phyloP scores from a whole-genome alignment of 2,888 invertebrate genomes.

The Disparrhopalites patrizii region DNA sequence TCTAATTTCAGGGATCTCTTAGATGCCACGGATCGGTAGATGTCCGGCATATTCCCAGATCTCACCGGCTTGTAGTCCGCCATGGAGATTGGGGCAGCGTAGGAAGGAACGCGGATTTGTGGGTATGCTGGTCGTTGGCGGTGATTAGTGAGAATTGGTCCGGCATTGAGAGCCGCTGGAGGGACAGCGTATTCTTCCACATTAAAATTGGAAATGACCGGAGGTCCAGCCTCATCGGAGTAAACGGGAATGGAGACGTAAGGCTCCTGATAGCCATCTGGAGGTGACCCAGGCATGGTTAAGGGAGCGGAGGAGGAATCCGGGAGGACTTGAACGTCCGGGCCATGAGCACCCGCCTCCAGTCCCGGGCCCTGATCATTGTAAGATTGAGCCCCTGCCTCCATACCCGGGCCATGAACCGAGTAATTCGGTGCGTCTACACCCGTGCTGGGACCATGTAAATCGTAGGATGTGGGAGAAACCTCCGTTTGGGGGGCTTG shows the following conservation, averaged over 20 bases:
- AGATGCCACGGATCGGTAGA: background rate
- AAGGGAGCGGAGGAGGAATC: background rate
- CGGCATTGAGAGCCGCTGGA: background rate
- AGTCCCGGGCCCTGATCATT: background rate
- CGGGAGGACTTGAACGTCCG: background rate
- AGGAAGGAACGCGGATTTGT: conserved; percentile 12
- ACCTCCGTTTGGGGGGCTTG: background rate
- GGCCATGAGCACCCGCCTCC: background rate
- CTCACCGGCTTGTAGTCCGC: conserved; percentile 9
- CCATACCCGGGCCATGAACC: background rate
- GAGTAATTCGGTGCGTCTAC: background rate
- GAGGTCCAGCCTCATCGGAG: background rate
- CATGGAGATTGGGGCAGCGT: conserved; percentile 9
- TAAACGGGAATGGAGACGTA: conserved; percentile 3
- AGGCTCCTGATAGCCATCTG: background rate
- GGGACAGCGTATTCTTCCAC: conserved; percentile 9
- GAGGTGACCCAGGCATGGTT: background rate
- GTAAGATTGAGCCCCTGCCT: background rate
- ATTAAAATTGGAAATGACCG: conserved; percentile 5
- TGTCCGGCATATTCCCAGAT: background rate
- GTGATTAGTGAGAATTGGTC: background rate
- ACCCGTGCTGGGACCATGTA: background rate
- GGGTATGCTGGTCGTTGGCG: background rate
- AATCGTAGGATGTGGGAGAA: background rate
- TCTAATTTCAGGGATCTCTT: background rate